Percentiles rank a stretch among this genome's conserved stretches.
Evolutionary conservation across 2,797 vertebrate species (phyloP).

Genomic region (Vespertilio murinus): DNA sequence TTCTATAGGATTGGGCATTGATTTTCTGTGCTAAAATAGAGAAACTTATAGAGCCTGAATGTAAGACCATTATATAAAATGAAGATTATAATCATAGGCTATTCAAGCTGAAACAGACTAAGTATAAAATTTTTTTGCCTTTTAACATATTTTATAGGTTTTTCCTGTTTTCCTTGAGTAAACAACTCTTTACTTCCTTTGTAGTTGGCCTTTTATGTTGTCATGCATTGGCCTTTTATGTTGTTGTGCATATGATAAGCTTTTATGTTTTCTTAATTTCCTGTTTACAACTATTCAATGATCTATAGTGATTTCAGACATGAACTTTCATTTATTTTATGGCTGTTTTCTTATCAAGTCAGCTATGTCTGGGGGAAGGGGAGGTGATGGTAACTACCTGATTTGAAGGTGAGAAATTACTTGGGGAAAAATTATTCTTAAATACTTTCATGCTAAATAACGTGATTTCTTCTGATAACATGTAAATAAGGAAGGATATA

Average conservation of each 20-base stretch:
- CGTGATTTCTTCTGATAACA: not conserved
- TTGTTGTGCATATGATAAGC: not conserved
- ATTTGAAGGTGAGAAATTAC: slow-evolving; percentile 1
- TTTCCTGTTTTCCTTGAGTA: slow-evolving; percentile 9
- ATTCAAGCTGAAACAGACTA: not conserved
- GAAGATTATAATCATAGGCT: not conserved
- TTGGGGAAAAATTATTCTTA: not conserved
- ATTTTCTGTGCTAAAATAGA: slow-evolving; percentile 16
- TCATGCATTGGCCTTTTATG: not conserved
- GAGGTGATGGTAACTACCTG: not conserved
- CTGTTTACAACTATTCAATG: not conserved
- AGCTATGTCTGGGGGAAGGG: not conserved
- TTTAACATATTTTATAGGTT: not conserved
- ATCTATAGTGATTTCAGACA: not conserved
- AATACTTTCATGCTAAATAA: not conserved
- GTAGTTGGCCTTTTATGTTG: not conserved
- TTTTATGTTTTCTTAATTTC: not conserved
- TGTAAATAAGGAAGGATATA: not conserved
- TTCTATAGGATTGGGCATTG: not conserved
- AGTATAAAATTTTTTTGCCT: not conserved
- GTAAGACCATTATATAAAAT: not conserved
- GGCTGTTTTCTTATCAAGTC: not conserved
- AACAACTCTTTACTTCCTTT: not conserved
- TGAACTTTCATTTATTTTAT: not conserved
- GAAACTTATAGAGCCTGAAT: not conserved